These are phyloP conservation scores for Luperina nickerlii DNA, from an alignment of 2,888 invertebrate genomes.

Conservation along the genomic window DNA sequence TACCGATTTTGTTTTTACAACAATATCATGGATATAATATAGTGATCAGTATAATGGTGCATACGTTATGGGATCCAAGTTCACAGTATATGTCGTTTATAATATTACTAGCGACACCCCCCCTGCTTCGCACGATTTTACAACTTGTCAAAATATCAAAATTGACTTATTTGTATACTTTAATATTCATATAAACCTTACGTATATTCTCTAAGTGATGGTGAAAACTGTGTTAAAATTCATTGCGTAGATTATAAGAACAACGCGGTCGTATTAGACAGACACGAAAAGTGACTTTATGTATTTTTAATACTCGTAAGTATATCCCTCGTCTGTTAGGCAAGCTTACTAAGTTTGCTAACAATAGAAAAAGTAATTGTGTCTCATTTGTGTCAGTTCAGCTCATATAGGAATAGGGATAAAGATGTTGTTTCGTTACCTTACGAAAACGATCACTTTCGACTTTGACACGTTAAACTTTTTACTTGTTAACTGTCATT, in stretches of 20 bases:
- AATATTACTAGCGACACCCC: background rate
- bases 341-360: too few species aligned
- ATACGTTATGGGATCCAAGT: background rate
- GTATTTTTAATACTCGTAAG: background rate
- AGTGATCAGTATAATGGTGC: background rate
- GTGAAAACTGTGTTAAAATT: background rate
- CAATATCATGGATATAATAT: background rate
- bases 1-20: conserved; percentile 25
- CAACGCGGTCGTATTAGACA: background rate
- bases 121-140: background rate
- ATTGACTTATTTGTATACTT: background rate
- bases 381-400: too few species aligned
- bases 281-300: background rate
- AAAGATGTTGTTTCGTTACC: background rate
- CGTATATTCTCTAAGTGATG: background rate
- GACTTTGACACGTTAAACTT: background rate
- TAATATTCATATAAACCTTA: too few species aligned
- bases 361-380: too few species aligned
- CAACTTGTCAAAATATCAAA: background rate
- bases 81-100: background rate
- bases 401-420: too few species aligned
- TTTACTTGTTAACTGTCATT: background rate
- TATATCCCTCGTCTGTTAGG: too few species aligned
- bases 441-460: conserved; percentile 1
- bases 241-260: background rate